Conservation (phyloP, 1,140 invertebrate species). For the Hypsibius dujardini region DNA sequence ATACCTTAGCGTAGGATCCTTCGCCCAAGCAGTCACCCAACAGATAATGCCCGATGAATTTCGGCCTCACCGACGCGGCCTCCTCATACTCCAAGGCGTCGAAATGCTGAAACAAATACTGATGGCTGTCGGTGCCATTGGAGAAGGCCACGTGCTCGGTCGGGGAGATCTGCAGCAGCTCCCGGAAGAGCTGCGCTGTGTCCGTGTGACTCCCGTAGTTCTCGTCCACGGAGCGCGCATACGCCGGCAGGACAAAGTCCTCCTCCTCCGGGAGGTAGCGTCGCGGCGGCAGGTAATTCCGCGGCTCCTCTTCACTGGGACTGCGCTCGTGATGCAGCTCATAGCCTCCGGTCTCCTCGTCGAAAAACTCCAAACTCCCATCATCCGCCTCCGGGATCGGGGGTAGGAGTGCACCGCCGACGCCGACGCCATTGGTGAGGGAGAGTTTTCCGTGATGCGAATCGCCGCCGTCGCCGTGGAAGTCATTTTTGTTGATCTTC, state of each 20-base stretch:
- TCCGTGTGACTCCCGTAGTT: not conserved
- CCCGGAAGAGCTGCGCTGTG: not conserved
- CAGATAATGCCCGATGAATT: slow-evolving; percentile 50
- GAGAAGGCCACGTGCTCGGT: not conserved
- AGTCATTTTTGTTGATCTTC: not conserved
- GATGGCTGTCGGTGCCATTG: slow-evolving; percentile 8
- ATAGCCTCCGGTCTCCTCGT: no score
- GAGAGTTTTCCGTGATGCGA: not conserved
- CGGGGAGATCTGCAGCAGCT: not conserved
- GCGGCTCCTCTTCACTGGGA: no score
- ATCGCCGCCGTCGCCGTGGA: not conserved
- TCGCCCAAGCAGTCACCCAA: slow-evolving; percentile 92
- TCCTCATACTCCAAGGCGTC: slow-evolving; percentile 6
- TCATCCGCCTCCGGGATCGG: not conserved
- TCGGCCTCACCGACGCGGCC: not conserved
- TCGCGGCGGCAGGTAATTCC: no score
- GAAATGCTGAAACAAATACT: slow-evolving; percentile 13
- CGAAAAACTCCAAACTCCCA: no score
- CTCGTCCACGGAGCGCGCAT: not conserved
- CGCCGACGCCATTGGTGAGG: not conserved
- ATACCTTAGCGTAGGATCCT: no score
- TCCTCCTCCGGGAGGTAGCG: not conserved
- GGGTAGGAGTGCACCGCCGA: not conserved
- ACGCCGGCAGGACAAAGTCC: not conserved
- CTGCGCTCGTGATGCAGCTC: no score